Evolutionary conservation across 1,140 invertebrate species (phyloP).

Genomic region (Mylabris phalerata): DNA sequence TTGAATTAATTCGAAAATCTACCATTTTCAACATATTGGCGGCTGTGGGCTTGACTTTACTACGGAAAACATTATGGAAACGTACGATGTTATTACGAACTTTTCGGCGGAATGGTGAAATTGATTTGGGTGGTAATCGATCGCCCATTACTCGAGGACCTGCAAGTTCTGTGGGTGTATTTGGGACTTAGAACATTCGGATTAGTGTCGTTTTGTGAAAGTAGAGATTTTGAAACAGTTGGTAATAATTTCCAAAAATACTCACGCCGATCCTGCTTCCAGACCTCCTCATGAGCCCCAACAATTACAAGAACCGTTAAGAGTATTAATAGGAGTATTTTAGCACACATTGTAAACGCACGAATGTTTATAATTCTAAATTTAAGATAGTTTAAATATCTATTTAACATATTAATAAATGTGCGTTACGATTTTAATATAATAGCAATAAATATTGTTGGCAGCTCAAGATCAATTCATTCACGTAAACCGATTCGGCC

Average conservation of each 20-base stretch:
- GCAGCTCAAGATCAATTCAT: no score
- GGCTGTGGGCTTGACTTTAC: conserved; percentile 63
- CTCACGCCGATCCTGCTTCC: conserved; percentile 5
- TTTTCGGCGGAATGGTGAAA: conserved; percentile 51
- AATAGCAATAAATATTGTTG: no score
- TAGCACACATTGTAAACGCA: no score
- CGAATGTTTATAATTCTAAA: no score
- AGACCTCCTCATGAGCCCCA: not conserved
- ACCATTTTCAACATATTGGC: conserved; percentile 80
- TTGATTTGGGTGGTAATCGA: conserved; percentile 52
- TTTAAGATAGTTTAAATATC: no score
- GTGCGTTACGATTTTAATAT: no score
- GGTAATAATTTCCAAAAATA: not conserved
- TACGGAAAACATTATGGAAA: conserved; percentile 72
- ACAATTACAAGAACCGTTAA: no score
- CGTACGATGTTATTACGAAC: conserved; percentile 65
- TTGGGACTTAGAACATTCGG: not conserved
- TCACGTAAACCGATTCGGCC: no score
- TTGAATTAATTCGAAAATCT: conserved; percentile 26
- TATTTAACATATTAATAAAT: no score
- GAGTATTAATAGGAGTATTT: no score
- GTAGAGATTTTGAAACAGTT: no score
- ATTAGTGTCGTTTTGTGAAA: no score
- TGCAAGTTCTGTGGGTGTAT: conserved; percentile 13
- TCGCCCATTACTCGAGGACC: conserved; percentile 44